Base-by-base conservation (phyloP, 2,797 vertebrate species). In the Myripristis murdjan region DNA sequence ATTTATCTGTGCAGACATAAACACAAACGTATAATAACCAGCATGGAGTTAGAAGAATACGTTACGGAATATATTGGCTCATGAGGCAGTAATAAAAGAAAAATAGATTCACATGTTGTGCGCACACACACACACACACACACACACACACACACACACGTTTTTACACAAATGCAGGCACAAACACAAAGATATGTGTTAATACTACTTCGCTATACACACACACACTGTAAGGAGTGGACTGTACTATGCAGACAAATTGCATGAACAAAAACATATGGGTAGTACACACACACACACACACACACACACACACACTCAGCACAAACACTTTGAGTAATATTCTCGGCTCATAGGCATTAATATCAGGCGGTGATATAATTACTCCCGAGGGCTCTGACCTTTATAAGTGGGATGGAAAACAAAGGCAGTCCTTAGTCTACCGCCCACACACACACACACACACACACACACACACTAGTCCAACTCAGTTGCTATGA, bases 351-450 rank as follows among this genome's bases (percentile, higher is more conserved):
- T 85, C 74, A 77, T 66, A 84, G 41, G 65, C 77, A 79, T 84
- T 83, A 82, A 90, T 90, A 90, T 87, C 76, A 61, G 82, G 48
- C 39, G 66, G 56, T 65, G 76, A 87, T 82, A 62, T 90, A 87
- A 93, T 87, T 87, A 83, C 90, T 89, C 92, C 87, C 89, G 15
- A 52, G 90, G 84, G 91, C 73, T 56, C 39, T 60, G 88, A 94
- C 91, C 93, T 91, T 93, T 88, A 60, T 92, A 94, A 94, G 90
- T 93, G 90, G 90, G 88, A 93, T 87, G 84, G 87, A 92, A 94
- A 94, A 92, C 92, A 93, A 92, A 91, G 83, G 82, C 83, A 73
- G 71, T 20, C 63, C 89, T 90, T 87, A 88, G 74, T 85, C 84
- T 79, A 79, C 75, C 80, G 53, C 80, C 52, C 64, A 48, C 59